Percentiles rank a stretch among this genome's conserved stretches.
phyloP scores from a whole-genome alignment of 2,797 vertebrate genomes.

The Danio albolineatus region DNA sequence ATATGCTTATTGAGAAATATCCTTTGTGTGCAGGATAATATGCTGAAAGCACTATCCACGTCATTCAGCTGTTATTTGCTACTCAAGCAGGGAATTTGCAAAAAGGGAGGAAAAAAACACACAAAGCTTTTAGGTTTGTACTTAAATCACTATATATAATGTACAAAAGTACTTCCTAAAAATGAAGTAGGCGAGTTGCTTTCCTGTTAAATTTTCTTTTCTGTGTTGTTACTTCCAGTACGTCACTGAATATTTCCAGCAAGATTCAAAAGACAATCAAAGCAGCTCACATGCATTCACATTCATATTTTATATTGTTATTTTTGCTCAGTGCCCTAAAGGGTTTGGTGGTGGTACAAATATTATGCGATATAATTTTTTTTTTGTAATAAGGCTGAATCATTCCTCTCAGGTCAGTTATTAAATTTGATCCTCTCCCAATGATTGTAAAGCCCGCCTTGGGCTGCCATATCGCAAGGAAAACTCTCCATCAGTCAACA shows the following conservation, averaged over 20 bases:
- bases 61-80: slow-evolving; percentile 25
- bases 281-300: background rate
- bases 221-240: background rate
- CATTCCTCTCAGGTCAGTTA: slow-evolving; percentile 23
- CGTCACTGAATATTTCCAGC: background rate
- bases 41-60: slow-evolving; percentile 17
- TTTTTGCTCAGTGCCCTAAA: slow-evolving; percentile 4
- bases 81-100: background rate
- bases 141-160: background rate
- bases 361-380: background rate
- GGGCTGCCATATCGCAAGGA: slow-evolving; percentile 15
- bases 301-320: background rate
- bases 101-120: background rate
- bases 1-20: background rate
- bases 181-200: background rate
- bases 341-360: background rate
- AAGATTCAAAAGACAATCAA: background rate
- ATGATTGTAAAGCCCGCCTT: slow-evolving; percentile 29
- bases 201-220: background rate
- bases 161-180: background rate
- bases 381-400: slow-evolving; percentile 33
- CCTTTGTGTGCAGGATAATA: slow-evolving; percentile 13
- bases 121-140: background rate
- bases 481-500: slow-evolving; percentile 2
- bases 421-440: slow-evolving; percentile 10